These are phyloP conservation scores for Apotomis capreana DNA, from an alignment of 2,888 invertebrate genomes.

Conservation along the genomic window DNA sequence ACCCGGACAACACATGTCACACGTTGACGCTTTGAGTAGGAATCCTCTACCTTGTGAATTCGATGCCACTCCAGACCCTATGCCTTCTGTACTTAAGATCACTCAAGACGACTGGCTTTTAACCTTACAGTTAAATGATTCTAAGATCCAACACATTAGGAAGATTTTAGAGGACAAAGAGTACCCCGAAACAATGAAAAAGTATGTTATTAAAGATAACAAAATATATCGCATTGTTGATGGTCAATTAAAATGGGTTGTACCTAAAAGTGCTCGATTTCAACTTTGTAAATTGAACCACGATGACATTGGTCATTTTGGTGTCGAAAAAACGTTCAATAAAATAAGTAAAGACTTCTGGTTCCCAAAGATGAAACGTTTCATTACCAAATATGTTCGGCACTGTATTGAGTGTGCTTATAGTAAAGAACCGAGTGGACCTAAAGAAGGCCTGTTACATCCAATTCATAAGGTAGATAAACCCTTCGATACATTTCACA, in stretches of 20 bases:
- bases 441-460: conserved; percentile 26
- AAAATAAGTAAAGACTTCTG: conserved; percentile 14
- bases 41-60: not conserved
- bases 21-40: conserved; percentile 35
- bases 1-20: conserved; percentile 9
- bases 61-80: not conserved
- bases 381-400: conserved; percentile 37
- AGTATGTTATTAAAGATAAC: not conserved
- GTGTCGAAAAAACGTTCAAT: conserved; percentile 44
- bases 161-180: not conserved
- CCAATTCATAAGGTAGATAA: conserved; percentile 27
- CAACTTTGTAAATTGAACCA: conserved; percentile 39
- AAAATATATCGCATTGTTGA: not conserved
- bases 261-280: conserved; percentile 27
- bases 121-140: conserved; percentile 2
- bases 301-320: conserved; percentile 49
- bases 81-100: too few species aligned
- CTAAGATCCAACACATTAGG: not conserved
- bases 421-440: conserved; percentile 26
- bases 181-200: conserved; percentile 2
- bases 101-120: conserved; percentile 6
- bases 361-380: conserved; percentile 36
- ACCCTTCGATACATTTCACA: conserved; percentile 43
- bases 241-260: conserved; percentile 8
- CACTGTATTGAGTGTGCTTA: conserved; percentile 35